phyloP scores from a whole-genome alignment of 2,797 vertebrate species.

The Lemur catta region DNA sequence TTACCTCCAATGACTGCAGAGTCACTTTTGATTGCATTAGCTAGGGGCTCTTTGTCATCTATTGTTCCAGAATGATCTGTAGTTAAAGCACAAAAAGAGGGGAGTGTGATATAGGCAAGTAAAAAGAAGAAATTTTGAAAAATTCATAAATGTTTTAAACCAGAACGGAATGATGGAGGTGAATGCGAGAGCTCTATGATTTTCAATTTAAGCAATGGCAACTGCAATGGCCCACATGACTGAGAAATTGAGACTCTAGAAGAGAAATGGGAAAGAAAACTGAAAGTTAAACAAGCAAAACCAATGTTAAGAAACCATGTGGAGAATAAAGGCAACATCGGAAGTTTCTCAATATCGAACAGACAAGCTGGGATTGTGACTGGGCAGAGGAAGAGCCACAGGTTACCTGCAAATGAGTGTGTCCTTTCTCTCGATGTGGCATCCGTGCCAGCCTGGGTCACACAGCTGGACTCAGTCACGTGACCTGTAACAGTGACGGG shows the following conservation, averaged over 20 bases:
- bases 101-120: constrained; percentile 15
- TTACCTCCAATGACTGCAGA: constrained; percentile 97
- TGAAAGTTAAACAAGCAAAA: background rate
- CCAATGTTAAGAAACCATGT: background rate
- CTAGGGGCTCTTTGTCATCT: constrained; percentile 89
- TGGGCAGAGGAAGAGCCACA: constrained; percentile 12
- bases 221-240: background rate
- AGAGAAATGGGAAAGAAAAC: background rate
- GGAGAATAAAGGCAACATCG: background rate
- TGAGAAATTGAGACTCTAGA: background rate
- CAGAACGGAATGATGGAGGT: background rate
- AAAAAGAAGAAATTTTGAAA: background rate
- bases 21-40: constrained; percentile 90
- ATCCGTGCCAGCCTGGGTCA: constrained; percentile 84
- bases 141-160: background rate
- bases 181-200: background rate
- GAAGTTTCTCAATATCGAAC: background rate
- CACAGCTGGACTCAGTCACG: constrained; percentile 87
- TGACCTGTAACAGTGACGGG: constrained; percentile 86
- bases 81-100: constrained; percentile 57
- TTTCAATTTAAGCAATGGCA: background rate
- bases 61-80: constrained; percentile 92
- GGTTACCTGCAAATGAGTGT: constrained; percentile 90
- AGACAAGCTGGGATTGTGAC: background rate
- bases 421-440: constrained; percentile 89